Percentiles rank a stretch among this genome's conserved stretches.
phyloP scores from a whole-genome alignment of 2,113 vertebrate species.

The Lophochroa leadbeateri region DNA sequence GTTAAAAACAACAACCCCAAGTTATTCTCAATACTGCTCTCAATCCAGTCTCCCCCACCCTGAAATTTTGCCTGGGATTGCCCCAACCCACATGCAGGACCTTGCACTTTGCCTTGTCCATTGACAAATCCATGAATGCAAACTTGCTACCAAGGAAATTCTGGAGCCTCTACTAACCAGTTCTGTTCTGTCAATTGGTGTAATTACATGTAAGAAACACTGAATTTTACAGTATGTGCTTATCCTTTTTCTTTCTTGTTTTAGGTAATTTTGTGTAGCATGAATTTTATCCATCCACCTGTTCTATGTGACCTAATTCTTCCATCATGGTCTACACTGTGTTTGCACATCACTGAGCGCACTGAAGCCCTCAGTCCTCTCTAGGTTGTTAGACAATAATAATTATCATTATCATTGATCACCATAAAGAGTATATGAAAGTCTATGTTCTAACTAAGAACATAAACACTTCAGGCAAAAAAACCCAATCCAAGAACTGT shows the following conservation, averaged over 20 bases:
- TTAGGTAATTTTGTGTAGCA: background rate
- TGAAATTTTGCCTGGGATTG: background rate
- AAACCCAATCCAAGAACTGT: rapidly evolving
- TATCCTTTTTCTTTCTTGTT: background rate
- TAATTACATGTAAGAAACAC: background rate
- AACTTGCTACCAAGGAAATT: background rate
- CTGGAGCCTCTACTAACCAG: background rate
- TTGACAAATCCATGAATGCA: background rate
- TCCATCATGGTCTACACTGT: background rate
- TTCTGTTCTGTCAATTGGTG: background rate
- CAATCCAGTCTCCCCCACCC: background rate
- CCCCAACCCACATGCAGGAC: background rate
- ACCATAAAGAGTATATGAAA: background rate
- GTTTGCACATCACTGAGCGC: background rate
- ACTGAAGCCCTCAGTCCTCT: background rate
- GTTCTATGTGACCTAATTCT: background rate
- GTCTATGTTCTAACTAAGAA: background rate
- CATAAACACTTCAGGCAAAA: background rate
- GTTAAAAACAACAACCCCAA: background rate
- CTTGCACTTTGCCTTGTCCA: background rate
- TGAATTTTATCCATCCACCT: background rate
- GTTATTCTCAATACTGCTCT: background rate
- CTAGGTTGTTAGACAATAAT: background rate
- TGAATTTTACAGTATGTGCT: background rate
- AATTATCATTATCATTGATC: background rate